Conservation (phyloP, 2,113 vertebrate species). For the Sphyrna mokarran region DNA sequence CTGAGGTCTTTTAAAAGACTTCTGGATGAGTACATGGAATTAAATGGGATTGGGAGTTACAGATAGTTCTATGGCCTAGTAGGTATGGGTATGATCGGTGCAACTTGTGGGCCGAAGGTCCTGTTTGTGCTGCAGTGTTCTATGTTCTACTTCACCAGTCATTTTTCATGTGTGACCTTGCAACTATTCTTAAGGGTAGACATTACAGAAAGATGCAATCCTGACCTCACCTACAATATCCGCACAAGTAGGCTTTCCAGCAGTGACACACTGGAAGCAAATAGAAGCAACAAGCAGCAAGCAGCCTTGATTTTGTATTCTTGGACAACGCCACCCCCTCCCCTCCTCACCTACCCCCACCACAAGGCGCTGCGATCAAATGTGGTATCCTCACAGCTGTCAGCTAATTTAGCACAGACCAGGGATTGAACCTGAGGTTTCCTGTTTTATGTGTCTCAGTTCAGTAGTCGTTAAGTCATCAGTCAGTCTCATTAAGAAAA, state of each 20-base stretch:
- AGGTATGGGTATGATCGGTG: too few relatives aligned
- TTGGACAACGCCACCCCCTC: background rate
- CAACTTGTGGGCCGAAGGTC: too few relatives aligned
- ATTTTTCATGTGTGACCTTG: background rate
- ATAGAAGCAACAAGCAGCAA: background rate
- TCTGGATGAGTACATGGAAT: too few relatives aligned
- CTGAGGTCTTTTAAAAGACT: too few relatives aligned
- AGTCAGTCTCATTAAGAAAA: background rate
- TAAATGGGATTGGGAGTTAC: too few relatives aligned
- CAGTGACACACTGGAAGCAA: background rate
- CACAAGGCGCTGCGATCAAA: background rate
- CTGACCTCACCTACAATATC: background rate
- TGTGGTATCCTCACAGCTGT: background rate
- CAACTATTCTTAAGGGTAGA: background rate
- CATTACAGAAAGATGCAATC: background rate
- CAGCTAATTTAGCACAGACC: conserved; percentile 7
- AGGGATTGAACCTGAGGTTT: background rate
- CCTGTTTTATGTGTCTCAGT: background rate
- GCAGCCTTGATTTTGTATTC: background rate
- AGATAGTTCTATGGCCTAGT: too few relatives aligned
- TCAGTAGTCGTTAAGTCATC: background rate
- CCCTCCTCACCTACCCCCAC: too few relatives aligned
- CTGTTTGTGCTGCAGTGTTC: too few relatives aligned
- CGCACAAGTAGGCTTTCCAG: background rate
- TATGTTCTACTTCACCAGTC: background rate